Conservation (phyloP, 2,888 invertebrate genomes). For the Colletes collaris region DNA sequence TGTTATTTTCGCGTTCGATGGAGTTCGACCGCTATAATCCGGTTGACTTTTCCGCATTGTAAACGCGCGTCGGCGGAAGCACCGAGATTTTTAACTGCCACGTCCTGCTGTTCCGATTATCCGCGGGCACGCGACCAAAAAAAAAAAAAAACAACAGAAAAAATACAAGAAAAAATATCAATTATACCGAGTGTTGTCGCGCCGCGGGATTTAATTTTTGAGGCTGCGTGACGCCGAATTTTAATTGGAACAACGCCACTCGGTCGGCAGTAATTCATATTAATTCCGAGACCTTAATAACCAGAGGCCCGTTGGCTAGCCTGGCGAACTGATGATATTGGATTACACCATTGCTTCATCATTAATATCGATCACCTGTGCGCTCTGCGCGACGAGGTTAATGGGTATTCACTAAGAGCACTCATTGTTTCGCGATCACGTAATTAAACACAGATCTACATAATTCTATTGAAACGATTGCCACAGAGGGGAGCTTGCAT, state of each 20-base stretch:
- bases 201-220: slow-evolving; percentile 39
- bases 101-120: slow-evolving; percentile 19
- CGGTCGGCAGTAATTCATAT: slow-evolving; percentile 50
- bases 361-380: slow-evolving; percentile 64
- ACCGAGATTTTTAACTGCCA: slow-evolving; percentile 1
- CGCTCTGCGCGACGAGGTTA: slow-evolving; percentile 36
- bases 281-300: slow-evolving; percentile 59
- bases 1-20: not conserved
- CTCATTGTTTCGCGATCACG: slow-evolving; percentile 50
- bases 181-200: slow-evolving; percentile 25
- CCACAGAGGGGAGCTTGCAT: not conserved
- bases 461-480: slow-evolving; percentile 43
- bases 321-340: slow-evolving; percentile 49
- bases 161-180: slow-evolving; percentile 6
- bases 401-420: slow-evolving; percentile 55
- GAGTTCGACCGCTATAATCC: not conserved
- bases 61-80: not conserved
- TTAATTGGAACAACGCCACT: slow-evolving; percentile 51
- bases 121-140: not conserved
- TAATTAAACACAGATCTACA: slow-evolving; percentile 59
- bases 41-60: slow-evolving; percentile 2
- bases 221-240: slow-evolving; percentile 23
- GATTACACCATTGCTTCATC: slow-evolving; percentile 60
- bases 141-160: not conserved
- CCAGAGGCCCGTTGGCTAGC: slow-evolving; percentile 28